phyloP scores from a whole-genome alignment of 2,888 invertebrate species.

The Parnassius smintheus region DNA sequence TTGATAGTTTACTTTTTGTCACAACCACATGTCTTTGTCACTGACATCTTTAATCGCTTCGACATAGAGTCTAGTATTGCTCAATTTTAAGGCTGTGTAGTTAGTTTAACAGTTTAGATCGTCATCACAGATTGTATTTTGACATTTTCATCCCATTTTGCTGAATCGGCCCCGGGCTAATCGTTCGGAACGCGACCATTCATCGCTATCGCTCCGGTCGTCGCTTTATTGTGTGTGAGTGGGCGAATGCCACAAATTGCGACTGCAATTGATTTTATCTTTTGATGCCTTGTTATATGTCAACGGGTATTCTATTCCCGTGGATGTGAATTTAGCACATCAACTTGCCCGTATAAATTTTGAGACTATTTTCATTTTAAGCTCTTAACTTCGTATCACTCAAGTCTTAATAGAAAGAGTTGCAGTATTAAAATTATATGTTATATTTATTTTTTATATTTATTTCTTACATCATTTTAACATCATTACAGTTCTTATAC shows the following conservation, averaged over 20 bases:
- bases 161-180: conserved; percentile 64
- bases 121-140: conserved; percentile 72
- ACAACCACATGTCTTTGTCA: conserved; percentile 20
- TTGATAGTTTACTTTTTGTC: conserved; percentile 34
- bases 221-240: conserved; percentile 34
- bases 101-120: conserved; percentile 49
- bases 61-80: conserved; percentile 27
- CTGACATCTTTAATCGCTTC: background rate
- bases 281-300: conserved; percentile 20
- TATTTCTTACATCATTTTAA: too few relatives aligned
- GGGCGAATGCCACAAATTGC: conserved; percentile 38
- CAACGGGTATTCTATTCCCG: conserved; percentile 9
- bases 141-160: conserved; percentile 78
- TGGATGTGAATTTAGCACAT: conserved; percentile 15
- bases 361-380: background rate
- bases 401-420: too few relatives aligned
- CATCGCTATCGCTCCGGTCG: conserved; percentile 29
- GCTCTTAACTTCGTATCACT: too few relatives aligned
- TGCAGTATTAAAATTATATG: too few relatives aligned
- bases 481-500: too few relatives aligned
- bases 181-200: conserved; percentile 61
- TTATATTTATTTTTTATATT: too few relatives aligned
- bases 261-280: conserved; percentile 30
- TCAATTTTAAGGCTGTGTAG: conserved; percentile 6
- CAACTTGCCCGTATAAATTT: conserved; percentile 4